Conservation (phyloP, 2,797 vertebrate species). For the Bradypus variegatus region DNA sequence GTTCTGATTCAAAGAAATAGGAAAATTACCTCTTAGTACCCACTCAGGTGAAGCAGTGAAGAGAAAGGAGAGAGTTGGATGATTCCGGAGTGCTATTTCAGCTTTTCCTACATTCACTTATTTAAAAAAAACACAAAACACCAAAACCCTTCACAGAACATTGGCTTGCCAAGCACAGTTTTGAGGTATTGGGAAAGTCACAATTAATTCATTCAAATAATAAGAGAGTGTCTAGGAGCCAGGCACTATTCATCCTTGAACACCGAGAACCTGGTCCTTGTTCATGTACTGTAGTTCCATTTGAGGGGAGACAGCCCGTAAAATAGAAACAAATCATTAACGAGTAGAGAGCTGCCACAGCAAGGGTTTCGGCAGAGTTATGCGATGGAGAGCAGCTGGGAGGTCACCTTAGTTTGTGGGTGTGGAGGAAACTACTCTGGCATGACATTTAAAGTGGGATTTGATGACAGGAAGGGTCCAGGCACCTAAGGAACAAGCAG, state of each 20-base stretch:
- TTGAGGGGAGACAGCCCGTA: not conserved
- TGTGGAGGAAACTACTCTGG: not conserved
- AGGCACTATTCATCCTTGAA: not conserved
- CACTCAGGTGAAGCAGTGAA: not conserved
- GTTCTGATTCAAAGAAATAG: slow-evolving; percentile 7
- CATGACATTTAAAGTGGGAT: not conserved
- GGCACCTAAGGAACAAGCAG: not conserved
- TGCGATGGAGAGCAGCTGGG: no score
- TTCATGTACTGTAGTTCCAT: not conserved
- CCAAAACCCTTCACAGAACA: not conserved
- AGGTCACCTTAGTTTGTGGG: not conserved
- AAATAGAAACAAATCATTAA: not conserved
- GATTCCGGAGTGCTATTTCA: not conserved
- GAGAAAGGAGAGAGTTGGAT: not conserved
- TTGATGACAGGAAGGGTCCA: not conserved
- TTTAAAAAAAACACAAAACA: not conserved
- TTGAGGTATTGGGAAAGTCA: not conserved
- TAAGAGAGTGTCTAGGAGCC: not conserved
- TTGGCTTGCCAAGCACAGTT: not conserved
- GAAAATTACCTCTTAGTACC: not conserved
- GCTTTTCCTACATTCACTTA: not conserved
- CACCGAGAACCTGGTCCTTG: not conserved
- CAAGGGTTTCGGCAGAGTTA: not conserved
- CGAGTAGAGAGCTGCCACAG: not conserved
- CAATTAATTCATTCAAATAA: not conserved